Evolutionary conservation across 30 jellyfish, hydroid and myxozoan genomes (phyloP), one percentile per base, ranked within the genome.

Genomic region (Aurelia sp.): DNA sequence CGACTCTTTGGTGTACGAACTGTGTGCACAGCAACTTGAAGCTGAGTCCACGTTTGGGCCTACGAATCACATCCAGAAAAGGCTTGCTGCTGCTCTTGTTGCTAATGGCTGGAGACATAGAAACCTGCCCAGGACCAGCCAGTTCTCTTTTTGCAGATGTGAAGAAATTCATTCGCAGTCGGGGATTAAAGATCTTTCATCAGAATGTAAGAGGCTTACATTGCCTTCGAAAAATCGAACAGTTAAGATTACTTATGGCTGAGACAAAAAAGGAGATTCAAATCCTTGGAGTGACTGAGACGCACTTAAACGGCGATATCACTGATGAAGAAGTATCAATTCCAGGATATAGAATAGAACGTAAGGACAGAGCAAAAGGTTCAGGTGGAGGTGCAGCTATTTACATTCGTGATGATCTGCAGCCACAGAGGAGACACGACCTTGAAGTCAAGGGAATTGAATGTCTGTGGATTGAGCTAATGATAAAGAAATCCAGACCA

Each of bases 361-460:
- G 76, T 0, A 73, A 73, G 35, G 84, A 73, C 8, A 40, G 84
- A 1, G 74, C 1, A 8, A 63, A 41, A 59, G 80, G 81, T 20
- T 21, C 65, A 18, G 81, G 80, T 62, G 89, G 89, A 33, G 89
- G 89, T 5, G 67, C 66, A 8, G 80, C 89, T 78, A 44, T 78
- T 60, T 78, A 78, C 80, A 64, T 78, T 19, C 48, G 80, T 59
- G 89, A 78, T 48, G 89, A 60, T 61, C 58, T 78, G 8, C 80
- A 62, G 27, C 10, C 38, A 27, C 69, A 78, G 38, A 64, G 81
- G 76, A 78, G 80, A 50, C 15, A 60, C 8, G 50, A 78, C 59
- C 80, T 78, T 27, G 89, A 78, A 58, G 48, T 48, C 65, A 61
- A 78, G 61, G 67, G 80, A 60, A 61, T 78, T 59, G 89, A 78